Percentiles rank a stretch among this genome's conserved stretches.
phyloP scores from a whole-genome alignment of 2,888 invertebrate species.

The Ashinkailepas kermadecensis region DNA sequence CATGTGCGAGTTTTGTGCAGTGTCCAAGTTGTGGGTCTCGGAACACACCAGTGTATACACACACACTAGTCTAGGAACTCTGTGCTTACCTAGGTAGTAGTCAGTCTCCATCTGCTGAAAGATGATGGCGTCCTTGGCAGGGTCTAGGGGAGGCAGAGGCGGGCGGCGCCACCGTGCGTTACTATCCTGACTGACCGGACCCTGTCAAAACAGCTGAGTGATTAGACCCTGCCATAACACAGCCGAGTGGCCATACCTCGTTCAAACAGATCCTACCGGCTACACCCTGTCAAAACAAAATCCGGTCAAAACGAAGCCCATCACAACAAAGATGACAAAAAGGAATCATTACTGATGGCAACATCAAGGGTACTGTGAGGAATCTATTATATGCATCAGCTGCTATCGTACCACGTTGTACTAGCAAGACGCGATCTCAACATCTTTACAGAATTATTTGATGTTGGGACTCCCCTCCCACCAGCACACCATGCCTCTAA shows the following conservation, averaged over 20 bases:
- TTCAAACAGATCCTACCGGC: no score
- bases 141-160: slow-evolving; percentile 56
- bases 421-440: not conserved
- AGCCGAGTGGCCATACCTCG: no score
- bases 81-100: slow-evolving; percentile 60
- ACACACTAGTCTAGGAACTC: not conserved
- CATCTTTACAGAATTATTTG: not conserved
- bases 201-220: not conserved
- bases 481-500: not conserved
- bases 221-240: no score
- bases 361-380: not conserved
- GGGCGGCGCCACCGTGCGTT: slow-evolving; percentile 66
- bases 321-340: no score
- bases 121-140: slow-evolving; percentile 57
- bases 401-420: not conserved
- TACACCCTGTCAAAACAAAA: no score
- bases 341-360: not conserved
- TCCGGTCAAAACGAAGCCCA: no score
- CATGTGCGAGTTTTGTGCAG: no score
- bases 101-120: slow-evolving; percentile 96
- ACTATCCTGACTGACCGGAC: not conserved
- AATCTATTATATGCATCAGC: not conserved
- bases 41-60: no score
- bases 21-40: no score
- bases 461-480: not conserved